These are phyloP conservation scores for Galemys pyrenaicus DNA, from an alignment of 2,113 vertebrate genomes.

Conservation along the genomic window DNA sequence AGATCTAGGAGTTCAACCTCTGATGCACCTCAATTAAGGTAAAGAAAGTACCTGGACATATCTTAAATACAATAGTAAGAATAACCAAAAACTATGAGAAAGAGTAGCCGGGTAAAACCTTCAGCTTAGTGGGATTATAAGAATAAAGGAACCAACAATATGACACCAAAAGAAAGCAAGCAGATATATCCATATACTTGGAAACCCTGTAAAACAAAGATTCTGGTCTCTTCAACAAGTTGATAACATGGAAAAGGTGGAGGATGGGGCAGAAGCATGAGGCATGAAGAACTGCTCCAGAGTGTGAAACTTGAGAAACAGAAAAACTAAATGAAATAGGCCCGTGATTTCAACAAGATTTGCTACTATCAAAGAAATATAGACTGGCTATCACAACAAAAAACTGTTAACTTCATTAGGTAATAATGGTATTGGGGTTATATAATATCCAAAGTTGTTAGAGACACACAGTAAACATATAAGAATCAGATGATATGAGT, in stretches of 20 bases:
- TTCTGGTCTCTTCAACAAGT: not conserved
- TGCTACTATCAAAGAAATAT: not conserved
- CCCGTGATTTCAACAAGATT: not conserved
- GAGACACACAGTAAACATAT: not conserved
- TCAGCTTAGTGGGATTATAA: not conserved
- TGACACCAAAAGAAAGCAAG: not conserved
- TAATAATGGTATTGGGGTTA: not conserved
- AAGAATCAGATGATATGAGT: not conserved
- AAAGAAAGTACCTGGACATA: not conserved
- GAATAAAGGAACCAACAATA: not conserved
- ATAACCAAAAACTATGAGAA: not conserved
- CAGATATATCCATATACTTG: not conserved
- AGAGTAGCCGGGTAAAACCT: not conserved
- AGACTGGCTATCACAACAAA: not conserved
- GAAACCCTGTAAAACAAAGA: not conserved
- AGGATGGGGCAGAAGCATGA: not conserved
- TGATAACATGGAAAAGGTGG: not conserved
- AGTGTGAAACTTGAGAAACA: not conserved
- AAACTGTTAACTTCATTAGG: not conserved
- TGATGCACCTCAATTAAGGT: not conserved
- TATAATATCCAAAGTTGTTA: not conserved
- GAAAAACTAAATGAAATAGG: not conserved
- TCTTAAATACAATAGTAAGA: not conserved
- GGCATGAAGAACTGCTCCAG: not conserved
- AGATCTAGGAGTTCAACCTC: not conserved